Base-by-base conservation (phyloP, 2,888 invertebrate species). In the Spatulosminthurus flaviceps region DNA sequence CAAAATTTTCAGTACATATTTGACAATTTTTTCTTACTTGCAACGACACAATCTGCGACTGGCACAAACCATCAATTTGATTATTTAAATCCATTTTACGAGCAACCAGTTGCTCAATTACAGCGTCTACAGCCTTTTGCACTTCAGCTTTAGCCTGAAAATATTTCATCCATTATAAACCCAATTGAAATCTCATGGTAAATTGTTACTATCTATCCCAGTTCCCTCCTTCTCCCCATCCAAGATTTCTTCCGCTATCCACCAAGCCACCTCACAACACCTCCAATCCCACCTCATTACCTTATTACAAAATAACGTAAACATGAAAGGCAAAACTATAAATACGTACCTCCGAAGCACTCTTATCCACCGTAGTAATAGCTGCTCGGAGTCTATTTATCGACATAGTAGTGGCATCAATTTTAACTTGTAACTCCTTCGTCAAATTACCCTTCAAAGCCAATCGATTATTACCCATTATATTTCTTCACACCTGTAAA, bases 391-490 rank as follows among this genome's bases (percentile, higher is more conserved):
- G 61, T 60, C 81, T 69, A 16, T 1, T 28, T 28, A 84, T 28
- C 24, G 73, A 34, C 29, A 75, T 29, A 29, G 82, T 71, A 9
- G 82, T 78, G 11, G 26, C 43, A 22, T 80, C 77, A 71, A 84
- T 82, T 72, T 81, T 83, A 11, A 74, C 43, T 5, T 60, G 61
- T 11, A 84, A 67, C 76, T 82, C 82, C 64, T 79, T 79, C 61
- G 81, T 80, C 9, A 83, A 75, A 13, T 76, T 81, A 26, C 81
- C 79, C 69, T 83, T 84, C 51, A 84, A 43, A 0, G 75, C 67
- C 78, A 82, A 81, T 0, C 83, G 82, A 42, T 83, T 80, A 66
- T 82, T 82, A 5, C 82, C 84, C 84, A 84, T 84, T 22, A 69
- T 82, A 29, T 43, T 19, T 28, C 0, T n/a, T n/a, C n/a, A n/a